Percentiles rank a stretch among this genome's conserved stretches.
Evolutionary conservation across 2,888 invertebrate species (phyloP).

Genomic region (Strigamia transsilvanica): DNA sequence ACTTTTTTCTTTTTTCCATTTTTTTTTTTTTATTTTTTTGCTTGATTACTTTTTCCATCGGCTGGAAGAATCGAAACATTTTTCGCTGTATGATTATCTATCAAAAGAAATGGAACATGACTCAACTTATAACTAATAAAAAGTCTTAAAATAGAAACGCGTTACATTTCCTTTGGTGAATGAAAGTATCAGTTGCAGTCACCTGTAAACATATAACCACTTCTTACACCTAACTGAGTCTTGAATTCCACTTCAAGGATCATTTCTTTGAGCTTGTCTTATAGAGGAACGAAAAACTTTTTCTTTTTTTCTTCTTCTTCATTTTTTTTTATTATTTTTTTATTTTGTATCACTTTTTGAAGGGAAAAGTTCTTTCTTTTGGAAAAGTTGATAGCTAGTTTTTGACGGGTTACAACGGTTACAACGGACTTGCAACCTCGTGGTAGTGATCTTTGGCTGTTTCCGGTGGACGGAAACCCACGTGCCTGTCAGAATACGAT

Average conservation of each 20-base stretch:
- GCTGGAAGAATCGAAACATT: slow-evolving; percentile 4
- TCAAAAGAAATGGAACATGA: slow-evolving; percentile 1
- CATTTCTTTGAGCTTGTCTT: neutral
- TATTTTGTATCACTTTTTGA: neutral
- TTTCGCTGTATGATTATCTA: neutral
- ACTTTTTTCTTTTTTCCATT: neutral
- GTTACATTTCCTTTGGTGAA: neutral
- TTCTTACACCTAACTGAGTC: neutral
- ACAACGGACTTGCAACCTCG: neutral
- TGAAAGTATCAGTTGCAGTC: neutral
- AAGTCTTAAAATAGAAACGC: neutral
- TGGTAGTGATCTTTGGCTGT: slow-evolving; percentile 32
- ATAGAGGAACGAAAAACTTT: neutral
- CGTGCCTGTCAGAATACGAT: slow-evolving; percentile 33
- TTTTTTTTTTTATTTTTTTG: neutral
- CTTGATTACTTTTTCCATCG: slow-evolving; percentile 36
- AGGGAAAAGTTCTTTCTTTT: neutral
- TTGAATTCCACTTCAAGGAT: slow-evolving; percentile 26
- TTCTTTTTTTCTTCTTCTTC: neutral
- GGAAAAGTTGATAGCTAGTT: neutral
- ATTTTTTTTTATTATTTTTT: neutral
- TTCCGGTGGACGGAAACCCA: slow-evolving; percentile 34
- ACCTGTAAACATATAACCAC: slow-evolving; percentile 4
- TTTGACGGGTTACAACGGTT: neutral
- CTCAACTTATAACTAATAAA: slow-evolving; percentile 17